Conservation (phyloP, 2,797 vertebrate genomes). For the Microchirus variegatus region DNA sequence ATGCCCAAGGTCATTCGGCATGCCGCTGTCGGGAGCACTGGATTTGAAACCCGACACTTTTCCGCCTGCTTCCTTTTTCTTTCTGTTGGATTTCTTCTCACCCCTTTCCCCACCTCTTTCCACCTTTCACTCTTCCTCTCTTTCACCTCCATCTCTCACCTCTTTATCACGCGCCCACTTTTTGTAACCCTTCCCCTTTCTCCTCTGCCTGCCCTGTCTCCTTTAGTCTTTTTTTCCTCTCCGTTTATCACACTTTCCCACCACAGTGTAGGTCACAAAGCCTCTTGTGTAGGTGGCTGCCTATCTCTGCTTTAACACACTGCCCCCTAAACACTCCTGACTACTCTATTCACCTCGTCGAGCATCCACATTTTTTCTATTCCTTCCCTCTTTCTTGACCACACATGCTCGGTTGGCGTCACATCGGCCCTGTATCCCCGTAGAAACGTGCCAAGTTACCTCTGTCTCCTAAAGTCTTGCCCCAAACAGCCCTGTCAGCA, state of each 20-base stretch:
- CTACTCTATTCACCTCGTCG: conserved; percentile 34
- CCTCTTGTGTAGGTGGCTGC: conserved; percentile 67
- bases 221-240: conserved; percentile 30
- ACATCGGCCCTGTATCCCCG: conserved; percentile 13
- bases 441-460: conserved; percentile 67
- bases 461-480: conserved; percentile 70
- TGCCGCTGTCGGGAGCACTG: conserved; percentile 72
- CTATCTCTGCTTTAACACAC: conserved; percentile 75
- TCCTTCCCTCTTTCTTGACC: conserved; percentile 27
- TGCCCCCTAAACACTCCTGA: conserved; percentile 65
- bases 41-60: conserved; percentile 80
- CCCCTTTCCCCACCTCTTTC: conserved; percentile 18
- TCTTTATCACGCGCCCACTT: conserved; percentile 16
- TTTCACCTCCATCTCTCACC: conserved; percentile 30
- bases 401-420: conserved; percentile 44
- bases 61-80: conserved; percentile 44
- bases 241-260: conserved; percentile 55
- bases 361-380: conserved; percentile 39
- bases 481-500: conserved; percentile 66
- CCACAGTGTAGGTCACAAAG: conserved; percentile 78
- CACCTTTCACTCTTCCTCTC: conserved; percentile 25
- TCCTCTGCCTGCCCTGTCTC: conserved; percentile 31
- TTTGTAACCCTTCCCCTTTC: conserved; percentile 26
- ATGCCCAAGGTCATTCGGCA: conserved; percentile 85
- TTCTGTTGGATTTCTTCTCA: conserved; percentile 42